Evolutionary conservation across 92 coral and sea anemone species (phyloP), one percentile per base, ranked within the genome.

Genomic region (Parazoanthus atlanticus): DNA sequence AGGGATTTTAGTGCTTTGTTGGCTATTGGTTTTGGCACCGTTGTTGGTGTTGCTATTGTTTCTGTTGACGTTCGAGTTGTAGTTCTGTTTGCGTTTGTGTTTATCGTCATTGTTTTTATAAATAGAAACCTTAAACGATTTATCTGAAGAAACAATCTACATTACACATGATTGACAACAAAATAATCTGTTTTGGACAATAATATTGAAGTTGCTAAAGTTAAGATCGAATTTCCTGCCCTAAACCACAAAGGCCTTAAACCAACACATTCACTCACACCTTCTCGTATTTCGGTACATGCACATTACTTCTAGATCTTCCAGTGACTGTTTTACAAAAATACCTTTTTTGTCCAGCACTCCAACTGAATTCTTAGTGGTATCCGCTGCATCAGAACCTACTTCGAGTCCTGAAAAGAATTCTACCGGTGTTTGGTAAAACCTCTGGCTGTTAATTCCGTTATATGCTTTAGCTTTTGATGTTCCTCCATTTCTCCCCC

Each of bases 381-480:
- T 95, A 79, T 95, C 98, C 4, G 98, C 98, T 3, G 96, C 92
- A 76, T 90, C 98, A 1, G 76, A 47, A 31, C 91, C 91, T 1
- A 89, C 89, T 29, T 89, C 94, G 11, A 49, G 40, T 40, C 98
- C 96, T 28, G 89, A 85, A 81, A 91, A 95, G 77, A 95, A 93
- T n/a, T 90, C 93, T 6, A 80, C 79, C 6, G 98, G 98, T 3
- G 98, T 95, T 78, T 67, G 79, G 47, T 95, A 95, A 23, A 69
- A 95, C 54, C 56, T 89, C 30, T 67, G 85, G 73, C 92, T 92
- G 73, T 93, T 84, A n/a, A 90, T 91, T 3, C 98, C 98, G 88
- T 95, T 84, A 73, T 80, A 93, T 2, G 98, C 98, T 33, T 88
- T 93, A 15, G 66, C 90, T 1, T 76, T 56, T 21, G 98, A 91